Percentiles rank a stretch among this genome's conserved stretches.
phyloP scores from a whole-genome alignment of 1,140 invertebrate genomes.

The Penaeus indicus region DNA sequence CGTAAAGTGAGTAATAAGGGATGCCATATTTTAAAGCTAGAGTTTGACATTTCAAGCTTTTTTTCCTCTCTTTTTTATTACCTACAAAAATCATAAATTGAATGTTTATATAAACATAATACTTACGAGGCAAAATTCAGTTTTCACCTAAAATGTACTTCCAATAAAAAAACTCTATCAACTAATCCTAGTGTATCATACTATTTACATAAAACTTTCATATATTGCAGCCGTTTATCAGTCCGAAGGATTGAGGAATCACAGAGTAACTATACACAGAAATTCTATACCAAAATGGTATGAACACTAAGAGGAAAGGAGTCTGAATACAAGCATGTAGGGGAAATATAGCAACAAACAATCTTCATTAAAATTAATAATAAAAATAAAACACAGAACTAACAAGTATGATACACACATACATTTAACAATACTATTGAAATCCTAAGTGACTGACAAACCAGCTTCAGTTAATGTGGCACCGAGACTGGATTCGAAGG shows the following conservation, averaged over 20 bases:
- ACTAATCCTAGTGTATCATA: slow-evolving; percentile 46
- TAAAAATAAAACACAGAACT: slow-evolving; percentile 47
- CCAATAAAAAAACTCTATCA: slow-evolving; percentile 46
- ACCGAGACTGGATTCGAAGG: slow-evolving; percentile 56
- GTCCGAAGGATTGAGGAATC: slow-evolving; percentile 54
- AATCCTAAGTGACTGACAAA: slow-evolving; percentile 55
- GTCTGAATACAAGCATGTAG: not conserved
- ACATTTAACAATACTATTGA: slow-evolving; percentile 45
- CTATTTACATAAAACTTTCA: slow-evolving; percentile 57
- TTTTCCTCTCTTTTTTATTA: not conserved
- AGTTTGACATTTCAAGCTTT: slow-evolving; percentile 55
- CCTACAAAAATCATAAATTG: slow-evolving; percentile 35
- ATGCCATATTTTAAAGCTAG: slow-evolving; percentile 59
- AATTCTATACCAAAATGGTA: slow-evolving; percentile 22
- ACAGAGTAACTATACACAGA: slow-evolving; percentile 51
- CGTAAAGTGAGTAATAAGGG: slow-evolving; percentile 44
- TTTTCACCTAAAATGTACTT: slow-evolving; percentile 23
- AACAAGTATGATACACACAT: slow-evolving; percentile 46
- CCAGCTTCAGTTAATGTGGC: slow-evolving; percentile 61
- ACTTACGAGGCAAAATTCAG: slow-evolving; percentile 55
- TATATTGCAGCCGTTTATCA: slow-evolving; percentile 62
- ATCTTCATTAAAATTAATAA: slow-evolving; percentile 46
- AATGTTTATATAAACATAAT: slow-evolving; percentile 52
- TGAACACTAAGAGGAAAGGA: slow-evolving; percentile 3
- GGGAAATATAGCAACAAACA: slow-evolving; percentile 53